Evolutionary conservation across 2,888 invertebrate species (phyloP), one percentile per base, ranked within the genome.

Genomic region (Sinelater perroti): DNA sequence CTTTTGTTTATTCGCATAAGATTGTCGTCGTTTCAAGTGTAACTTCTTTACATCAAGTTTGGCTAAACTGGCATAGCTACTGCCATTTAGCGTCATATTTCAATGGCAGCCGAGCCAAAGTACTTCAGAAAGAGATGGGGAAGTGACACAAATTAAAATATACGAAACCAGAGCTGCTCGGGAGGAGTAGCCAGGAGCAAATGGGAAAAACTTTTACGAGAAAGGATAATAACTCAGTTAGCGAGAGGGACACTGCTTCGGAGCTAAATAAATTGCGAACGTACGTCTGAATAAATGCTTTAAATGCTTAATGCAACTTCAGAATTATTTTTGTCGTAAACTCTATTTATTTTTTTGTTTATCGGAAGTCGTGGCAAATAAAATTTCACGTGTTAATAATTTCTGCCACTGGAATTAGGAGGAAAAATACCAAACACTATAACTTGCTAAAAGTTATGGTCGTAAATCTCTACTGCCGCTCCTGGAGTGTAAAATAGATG

Each of bases 181-280:
- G 68, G 67, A 63, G 36, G 62, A 65, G 66, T 67, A 67, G 65
- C 68, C 65, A 68, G 66, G 65, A 66, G 66, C 63, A 71, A 72
- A 71, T 72, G 69, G 71, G 66, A 45, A 65, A 72, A 74, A 74
- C 71, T 74, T 74, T 72, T 70, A 67, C 71, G 68, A 68, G 69
- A 71, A 72, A 72, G 74, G 71, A 70, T 72, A 71, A 74, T 74
- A 73, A 74, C 71, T 73, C 72, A 73, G 71, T 74, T 74, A 73
- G 72, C 62, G 64, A 64, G 65, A 70, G 69, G 66, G 69, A 70
- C 70, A 64, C 62, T 62, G 67, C 63, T 66, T 66, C 61, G 62
- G 63, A 58, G 63, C 65, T 67, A 70, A 67, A 70, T 70, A 69
- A 72, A 69, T 70, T 40, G 30, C 18, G 31, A 28, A 53, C 42